These are phyloP conservation scores for Mylabris phalerata DNA, from an alignment of 1,140 invertebrate genomes.

Conservation along the genomic window DNA sequence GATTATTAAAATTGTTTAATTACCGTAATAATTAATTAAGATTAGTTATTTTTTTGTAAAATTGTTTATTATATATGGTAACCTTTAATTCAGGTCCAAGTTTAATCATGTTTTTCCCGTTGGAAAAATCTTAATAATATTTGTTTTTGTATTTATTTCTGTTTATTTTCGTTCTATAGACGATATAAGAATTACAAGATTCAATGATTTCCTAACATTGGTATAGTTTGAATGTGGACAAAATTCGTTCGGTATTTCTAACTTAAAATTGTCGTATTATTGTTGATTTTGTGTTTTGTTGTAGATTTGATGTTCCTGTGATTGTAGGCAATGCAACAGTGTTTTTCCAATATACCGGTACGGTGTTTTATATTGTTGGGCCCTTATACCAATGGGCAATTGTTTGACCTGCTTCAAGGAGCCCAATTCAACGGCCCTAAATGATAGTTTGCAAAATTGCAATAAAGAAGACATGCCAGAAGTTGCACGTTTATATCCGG, in stretches of 20 bases:
- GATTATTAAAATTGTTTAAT: background rate
- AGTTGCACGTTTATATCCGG: slow-evolving; percentile 33
- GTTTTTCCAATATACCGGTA: slow-evolving; percentile 11
- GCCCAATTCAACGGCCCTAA: slow-evolving; percentile 52
- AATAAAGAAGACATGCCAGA: slow-evolving; percentile 54
- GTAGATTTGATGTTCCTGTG: slow-evolving; percentile 8
- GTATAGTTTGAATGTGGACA: background rate
- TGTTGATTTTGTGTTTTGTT: background rate
- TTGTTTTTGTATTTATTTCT: no score
- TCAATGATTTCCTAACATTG: background rate
- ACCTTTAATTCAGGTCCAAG: background rate
- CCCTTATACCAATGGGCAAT: slow-evolving; percentile 66
- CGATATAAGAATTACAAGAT: background rate
- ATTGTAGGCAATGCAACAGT: slow-evolving; percentile 25
- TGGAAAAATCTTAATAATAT: background rate
- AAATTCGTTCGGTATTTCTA: slow-evolving; percentile 3
- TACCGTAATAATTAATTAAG: background rate
- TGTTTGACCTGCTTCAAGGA: slow-evolving; percentile 69
- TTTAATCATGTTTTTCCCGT: slow-evolving; percentile 8
- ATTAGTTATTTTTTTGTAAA: background rate
- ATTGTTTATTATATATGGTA: no score
- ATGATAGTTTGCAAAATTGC: slow-evolving; percentile 45
- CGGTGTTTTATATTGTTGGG: slow-evolving; percentile 29
- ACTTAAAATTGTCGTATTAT: background rate
- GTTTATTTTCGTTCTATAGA: background rate